phyloP scores from a whole-genome alignment of 2,888 invertebrate species.

The Clanis bilineata region DNA sequence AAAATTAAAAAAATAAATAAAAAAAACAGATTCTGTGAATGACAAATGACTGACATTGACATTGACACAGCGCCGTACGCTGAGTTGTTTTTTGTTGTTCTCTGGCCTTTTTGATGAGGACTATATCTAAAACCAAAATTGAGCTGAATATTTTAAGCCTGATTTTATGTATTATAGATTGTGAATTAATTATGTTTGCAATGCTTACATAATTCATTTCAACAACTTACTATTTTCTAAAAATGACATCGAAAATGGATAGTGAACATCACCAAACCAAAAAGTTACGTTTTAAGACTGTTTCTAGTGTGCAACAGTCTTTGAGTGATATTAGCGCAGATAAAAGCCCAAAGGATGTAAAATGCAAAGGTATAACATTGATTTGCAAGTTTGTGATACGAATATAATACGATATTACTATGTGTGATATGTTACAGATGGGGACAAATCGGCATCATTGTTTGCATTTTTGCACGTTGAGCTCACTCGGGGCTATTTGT shows the following conservation, averaged over 20 bases:
- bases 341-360: slow-evolving; percentile 56
- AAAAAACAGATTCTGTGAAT: too few relatives aligned
- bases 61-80: too few relatives aligned
- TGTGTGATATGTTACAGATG: slow-evolving; percentile 52
- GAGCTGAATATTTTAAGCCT: too few relatives aligned
- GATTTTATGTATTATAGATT: not conserved
- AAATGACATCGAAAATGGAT: slow-evolving; percentile 65
- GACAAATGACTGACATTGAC: too few relatives aligned
- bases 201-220: slow-evolving; percentile 15
- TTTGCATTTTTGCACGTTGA: slow-evolving; percentile 91
- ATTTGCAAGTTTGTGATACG: not conserved
- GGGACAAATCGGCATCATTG: slow-evolving; percentile 69
- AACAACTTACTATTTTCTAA: slow-evolving; percentile 1
- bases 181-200: slow-evolving; percentile 20
- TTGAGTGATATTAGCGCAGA: slow-evolving; percentile 58
- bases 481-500: slow-evolving; percentile 94
- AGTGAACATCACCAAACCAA: slow-evolving; percentile 68
- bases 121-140: too few relatives aligned
- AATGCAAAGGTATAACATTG: slow-evolving; percentile 53
- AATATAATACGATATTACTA: not conserved
- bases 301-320: slow-evolving; percentile 59
- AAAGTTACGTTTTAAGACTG: slow-evolving; percentile 71
- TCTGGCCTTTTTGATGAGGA: too few relatives aligned
- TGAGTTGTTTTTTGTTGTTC: too few relatives aligned
- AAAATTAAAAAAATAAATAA: too few relatives aligned